A percentile compares a stretch with the other conserved stretches of the same genome.
Evolutionary conservation across 1,140 invertebrate genomes (phyloP).

Genomic region (Sycophaga agraensis): DNA sequence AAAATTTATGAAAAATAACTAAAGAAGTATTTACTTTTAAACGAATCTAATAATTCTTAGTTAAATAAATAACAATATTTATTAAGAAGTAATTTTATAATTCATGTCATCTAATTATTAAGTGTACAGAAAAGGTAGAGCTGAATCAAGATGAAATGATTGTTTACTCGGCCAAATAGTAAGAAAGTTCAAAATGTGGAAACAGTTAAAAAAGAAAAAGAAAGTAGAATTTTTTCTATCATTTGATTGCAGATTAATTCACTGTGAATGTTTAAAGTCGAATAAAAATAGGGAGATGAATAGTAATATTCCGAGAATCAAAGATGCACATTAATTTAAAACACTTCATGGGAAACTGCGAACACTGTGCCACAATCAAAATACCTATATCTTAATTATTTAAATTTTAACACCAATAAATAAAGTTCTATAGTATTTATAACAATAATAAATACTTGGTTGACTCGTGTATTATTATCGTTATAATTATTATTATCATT

Average conservation of each 20-base stretch:
- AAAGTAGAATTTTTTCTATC: slow-evolving; percentile 3
- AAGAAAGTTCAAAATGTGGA: slow-evolving; percentile 11
- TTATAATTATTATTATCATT: slow-evolving; percentile 22
- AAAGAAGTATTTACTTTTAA: too few species aligned
- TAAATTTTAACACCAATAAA: slow-evolving; percentile 28
- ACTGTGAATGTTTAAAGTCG: too few species aligned
- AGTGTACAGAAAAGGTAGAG: too few species aligned
- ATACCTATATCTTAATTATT: slow-evolving; percentile 48
- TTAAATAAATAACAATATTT: too few species aligned
- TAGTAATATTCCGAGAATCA: too few species aligned
- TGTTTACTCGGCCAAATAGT: not conserved
- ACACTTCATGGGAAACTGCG: slow-evolving; percentile 41
- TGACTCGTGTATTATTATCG: slow-evolving; percentile 13
- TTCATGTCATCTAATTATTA: too few species aligned
- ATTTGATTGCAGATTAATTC: too few species aligned
- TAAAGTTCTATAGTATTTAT: slow-evolving; percentile 30
- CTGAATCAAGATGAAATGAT: too few species aligned
- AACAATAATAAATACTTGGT: slow-evolving; percentile 28
- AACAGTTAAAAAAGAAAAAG: not conserved
- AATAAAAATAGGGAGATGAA: too few species aligned
- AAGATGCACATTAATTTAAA: slow-evolving; percentile 11
- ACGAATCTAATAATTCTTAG: too few species aligned
- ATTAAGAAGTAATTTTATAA: too few species aligned
- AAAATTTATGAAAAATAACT: too few species aligned
- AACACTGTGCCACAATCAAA: slow-evolving; percentile 68